Conservation (phyloP, 2,888 invertebrate species). For the Drosophila merina region DNA sequence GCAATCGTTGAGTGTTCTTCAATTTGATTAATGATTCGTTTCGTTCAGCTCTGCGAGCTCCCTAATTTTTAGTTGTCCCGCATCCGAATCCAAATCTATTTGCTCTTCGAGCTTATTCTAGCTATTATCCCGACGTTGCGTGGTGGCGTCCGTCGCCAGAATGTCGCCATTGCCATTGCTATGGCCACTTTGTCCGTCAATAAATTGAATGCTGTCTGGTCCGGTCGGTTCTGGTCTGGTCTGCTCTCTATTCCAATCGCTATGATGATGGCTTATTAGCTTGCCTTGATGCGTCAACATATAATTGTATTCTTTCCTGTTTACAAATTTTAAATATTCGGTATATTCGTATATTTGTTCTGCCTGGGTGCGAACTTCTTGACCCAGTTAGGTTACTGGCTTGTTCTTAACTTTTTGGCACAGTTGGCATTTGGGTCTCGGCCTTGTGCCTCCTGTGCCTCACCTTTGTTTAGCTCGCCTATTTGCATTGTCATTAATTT, state of each 20-base stretch:
- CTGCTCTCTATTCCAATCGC: conserved; percentile 30
- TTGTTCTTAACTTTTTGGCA: conserved; percentile 43
- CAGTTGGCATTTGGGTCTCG: conserved; percentile 66
- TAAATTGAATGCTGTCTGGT: conserved; percentile 72
- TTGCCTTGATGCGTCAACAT: conserved; percentile 46
- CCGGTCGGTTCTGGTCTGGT: conserved; percentile 4
- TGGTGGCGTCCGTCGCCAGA: conserved; percentile 56
- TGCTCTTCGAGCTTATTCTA: conserved; percentile 2
- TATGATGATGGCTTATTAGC: conserved; percentile 65
- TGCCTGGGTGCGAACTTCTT: conserved; percentile 55
- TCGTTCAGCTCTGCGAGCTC: conserved; percentile 15
- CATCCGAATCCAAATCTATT: conserved; percentile 1
- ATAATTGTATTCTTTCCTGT: conserved; percentile 42
- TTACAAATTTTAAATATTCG: conserved; percentile 23
- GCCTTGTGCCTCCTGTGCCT: conserved; percentile 31
- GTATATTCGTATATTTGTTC: conserved; percentile 21
- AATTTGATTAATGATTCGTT: conserved; percentile 38
- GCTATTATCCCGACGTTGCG: background rate
- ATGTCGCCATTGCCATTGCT: conserved; percentile 31
- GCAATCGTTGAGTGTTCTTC: background rate
- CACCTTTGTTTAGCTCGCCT: conserved; percentile 68
- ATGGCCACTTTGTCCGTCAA: conserved; percentile 68
- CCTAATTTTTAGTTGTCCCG: conserved; percentile 15
- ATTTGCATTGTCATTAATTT: conserved; percentile 71
- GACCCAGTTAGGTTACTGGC: conserved; percentile 62